These are phyloP conservation scores for Drosophila nigrodunni DNA, from an alignment of 1,140 invertebrate genomes.

Conservation along the genomic window DNA sequence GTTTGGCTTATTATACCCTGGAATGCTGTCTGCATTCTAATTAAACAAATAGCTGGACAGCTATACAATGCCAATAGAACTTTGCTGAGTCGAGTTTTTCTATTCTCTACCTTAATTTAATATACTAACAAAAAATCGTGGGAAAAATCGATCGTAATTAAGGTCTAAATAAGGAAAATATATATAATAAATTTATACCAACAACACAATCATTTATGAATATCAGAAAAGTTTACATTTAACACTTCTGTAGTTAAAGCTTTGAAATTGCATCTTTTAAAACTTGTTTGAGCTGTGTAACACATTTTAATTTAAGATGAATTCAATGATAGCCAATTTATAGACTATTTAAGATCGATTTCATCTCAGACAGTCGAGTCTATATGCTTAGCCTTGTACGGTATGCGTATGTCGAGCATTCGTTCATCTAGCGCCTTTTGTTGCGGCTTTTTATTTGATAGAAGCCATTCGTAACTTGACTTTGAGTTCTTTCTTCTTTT, in stretches of 20 bases:
- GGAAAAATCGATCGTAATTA: no score
- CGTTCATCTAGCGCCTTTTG: constrained; percentile 1
- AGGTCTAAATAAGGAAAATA: no score
- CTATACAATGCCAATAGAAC: background rate
- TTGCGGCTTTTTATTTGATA: constrained; percentile 50
- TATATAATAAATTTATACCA: no score
- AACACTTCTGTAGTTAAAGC: no score
- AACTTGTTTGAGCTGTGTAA: no score
- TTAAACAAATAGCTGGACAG: constrained; percentile 10
- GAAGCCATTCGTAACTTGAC: constrained; percentile 31
- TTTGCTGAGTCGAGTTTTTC: no score
- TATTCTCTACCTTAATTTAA: no score
- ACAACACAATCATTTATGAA: no score
- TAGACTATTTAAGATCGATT: background rate
- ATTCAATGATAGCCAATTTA: no score
- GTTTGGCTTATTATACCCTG: constrained; percentile 25
- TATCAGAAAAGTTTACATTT: no score
- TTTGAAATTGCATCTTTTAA: no score
- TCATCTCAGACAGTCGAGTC: background rate
- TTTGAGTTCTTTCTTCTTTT: constrained; percentile 37
- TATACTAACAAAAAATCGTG: background rate
- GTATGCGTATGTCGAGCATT: background rate
- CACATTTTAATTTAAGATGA: no score
- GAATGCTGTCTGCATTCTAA: constrained; percentile 18
- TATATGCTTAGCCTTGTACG: background rate